Percentiles rank a stretch among this genome's conserved stretches.
Conservation (phyloP, 2,797 vertebrate species). For the Loriculus beryllinus region DNA sequence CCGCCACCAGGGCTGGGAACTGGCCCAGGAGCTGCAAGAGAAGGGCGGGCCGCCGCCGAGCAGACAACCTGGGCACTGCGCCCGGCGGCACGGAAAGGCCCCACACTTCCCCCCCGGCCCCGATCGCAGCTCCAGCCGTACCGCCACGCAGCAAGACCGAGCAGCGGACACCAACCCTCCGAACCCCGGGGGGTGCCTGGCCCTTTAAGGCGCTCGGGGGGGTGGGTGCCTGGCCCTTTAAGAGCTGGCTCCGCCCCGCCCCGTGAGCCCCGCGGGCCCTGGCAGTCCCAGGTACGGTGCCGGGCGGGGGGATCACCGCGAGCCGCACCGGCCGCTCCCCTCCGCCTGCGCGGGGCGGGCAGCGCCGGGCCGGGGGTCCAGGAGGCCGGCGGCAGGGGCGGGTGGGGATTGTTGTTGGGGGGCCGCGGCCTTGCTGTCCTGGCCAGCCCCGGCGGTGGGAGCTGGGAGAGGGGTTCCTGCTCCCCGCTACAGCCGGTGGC, state of each 20-base stretch:
- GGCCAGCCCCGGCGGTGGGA: neutral
- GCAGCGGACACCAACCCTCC: accelerated
- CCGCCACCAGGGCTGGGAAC: neutral
- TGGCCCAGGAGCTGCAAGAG: neutral
- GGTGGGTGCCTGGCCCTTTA: neutral
- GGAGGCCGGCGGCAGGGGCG: no score
- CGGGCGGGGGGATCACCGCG: accelerated
- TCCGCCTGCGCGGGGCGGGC: neutral
- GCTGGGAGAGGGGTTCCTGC: no score
- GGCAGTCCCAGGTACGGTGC: neutral
- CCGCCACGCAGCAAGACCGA: neutral
- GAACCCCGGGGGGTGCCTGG: accelerated
- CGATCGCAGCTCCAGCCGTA: neutral
- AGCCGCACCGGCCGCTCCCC: accelerated
- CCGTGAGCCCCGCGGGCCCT: neutral
- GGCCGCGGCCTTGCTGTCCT: neutral
- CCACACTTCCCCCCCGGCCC: neutral
- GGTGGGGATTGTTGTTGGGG: no score
- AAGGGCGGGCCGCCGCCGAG: no score
- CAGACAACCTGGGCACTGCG: accelerated
- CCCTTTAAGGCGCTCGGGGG: neutral
- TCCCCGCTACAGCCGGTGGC: no score
- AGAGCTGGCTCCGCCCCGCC: neutral
- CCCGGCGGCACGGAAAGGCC: neutral
- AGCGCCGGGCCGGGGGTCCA: neutral